Evolutionary conservation across 2,797 vertebrate genomes (phyloP), one percentile per base, ranked within the genome.

Genomic region (Sebastolobus alascanus): DNA sequence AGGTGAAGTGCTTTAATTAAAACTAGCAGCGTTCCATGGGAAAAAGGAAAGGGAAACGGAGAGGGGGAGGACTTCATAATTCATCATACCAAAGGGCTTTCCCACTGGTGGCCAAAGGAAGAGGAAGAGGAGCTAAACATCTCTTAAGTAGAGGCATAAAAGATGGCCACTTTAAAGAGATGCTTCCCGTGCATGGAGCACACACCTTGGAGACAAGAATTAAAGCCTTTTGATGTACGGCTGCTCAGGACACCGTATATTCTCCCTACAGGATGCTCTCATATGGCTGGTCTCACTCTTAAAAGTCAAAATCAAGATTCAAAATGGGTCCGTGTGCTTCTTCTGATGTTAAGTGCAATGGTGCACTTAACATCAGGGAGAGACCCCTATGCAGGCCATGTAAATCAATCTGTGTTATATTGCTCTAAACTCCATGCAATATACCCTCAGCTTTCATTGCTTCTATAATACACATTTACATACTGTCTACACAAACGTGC

Each of bases 1-100:
- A 95, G 95, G 94, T 95, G 95, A 96, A 93, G 93, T 92, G 89
- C 93, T 96, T 95, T 96, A 96, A 96, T 96, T 96, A 96, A 96
- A 96, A 95, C 93, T 92, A 93, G 94, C 90, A 86, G 88, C 82
- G 86, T 89, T 94, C 92, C 92, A 90, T 86, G 89, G 89, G 90
- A 90, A 92, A 91, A 91, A 75, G 83, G 87, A 89, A 87, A 90
- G 74, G 71, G 84, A 91, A 89, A 93, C 69, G 87, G 75, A 74
- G 81, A 85, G 89, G 84, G 89, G 86, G 85, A 80, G 83, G 83
- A 89, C 89, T 93, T 93, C 71, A 92, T 94, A 91, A 95, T 95
- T 95, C 90, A 95, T 96, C 94, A 94, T 86, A 93, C 79, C 85
- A 82, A 90, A 91, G 88, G 90, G 87, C 70, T 92, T 92, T 81